Evolutionary conservation across 2,113 vertebrate species (phyloP).

Genomic region (Dermatemys mawii): DNA sequence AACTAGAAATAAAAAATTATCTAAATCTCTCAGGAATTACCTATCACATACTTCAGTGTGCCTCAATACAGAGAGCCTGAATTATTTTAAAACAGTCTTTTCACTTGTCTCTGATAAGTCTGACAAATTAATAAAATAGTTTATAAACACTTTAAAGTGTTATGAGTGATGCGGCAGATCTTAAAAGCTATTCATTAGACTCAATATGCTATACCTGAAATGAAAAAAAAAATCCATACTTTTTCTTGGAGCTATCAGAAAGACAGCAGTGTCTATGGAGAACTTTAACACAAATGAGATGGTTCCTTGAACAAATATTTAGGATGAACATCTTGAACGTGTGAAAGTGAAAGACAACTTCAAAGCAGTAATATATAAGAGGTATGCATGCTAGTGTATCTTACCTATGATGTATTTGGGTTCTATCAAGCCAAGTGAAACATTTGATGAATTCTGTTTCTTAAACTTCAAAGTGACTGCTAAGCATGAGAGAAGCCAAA

Average conservation of each 20-base stretch:
- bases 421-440: conserved; percentile 2
- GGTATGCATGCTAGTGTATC: not conserved
- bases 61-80: not conserved
- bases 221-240: not conserved
- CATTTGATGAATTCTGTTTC: not conserved
- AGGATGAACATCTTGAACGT: not conserved
- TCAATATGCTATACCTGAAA: fast-evolving
- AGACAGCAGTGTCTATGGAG: not conserved
- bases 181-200: not conserved
- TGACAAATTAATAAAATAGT: not conserved
- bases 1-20: not conserved
- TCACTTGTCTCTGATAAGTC: not conserved
- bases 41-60: not conserved
- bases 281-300: not conserved
- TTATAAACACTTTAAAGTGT: fast-evolving
- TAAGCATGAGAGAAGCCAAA: conserved; percentile 8
- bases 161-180: not conserved
- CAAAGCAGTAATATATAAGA: conserved; percentile 18
- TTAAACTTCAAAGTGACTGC: not conserved
- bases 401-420: not conserved
- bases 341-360: conserved; percentile 9
- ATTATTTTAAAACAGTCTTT: not conserved
- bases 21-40: not conserved
- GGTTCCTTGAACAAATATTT: conserved; percentile 19
- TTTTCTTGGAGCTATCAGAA: not conserved